phyloP scores from a whole-genome alignment of 2,888 invertebrate genomes.

The Dicyrtomina minuta region DNA sequence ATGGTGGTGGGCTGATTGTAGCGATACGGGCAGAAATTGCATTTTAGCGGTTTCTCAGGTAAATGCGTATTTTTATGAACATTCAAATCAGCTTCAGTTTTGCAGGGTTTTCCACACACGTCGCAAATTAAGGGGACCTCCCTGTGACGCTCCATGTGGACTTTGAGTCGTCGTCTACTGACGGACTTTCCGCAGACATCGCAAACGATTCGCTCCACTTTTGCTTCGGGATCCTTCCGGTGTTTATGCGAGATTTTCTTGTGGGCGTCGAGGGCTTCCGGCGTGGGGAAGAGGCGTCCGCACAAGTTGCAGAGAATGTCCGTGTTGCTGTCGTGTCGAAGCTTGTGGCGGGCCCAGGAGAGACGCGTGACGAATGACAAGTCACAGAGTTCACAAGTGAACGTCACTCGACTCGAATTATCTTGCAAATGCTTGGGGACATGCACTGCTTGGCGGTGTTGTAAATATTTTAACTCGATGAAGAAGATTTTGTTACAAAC shows the following conservation, averaged over 20 bases:
- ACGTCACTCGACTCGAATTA: no score
- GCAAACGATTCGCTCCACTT: not conserved
- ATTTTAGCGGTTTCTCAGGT: not conserved
- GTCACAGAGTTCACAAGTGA: no score
- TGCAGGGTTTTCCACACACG: not conserved
- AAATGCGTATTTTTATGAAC: not conserved
- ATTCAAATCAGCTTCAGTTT: not conserved
- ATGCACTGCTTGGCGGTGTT: no score
- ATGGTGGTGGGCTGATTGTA: not conserved
- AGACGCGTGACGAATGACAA: no score
- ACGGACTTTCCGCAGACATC: constrained; percentile 2
- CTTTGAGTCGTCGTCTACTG: not conserved
- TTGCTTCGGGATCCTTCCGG: not conserved
- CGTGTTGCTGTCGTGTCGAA: no score
- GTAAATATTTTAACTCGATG: no score
- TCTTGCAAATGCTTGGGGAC: no score
- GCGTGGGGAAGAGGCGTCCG: not conserved
- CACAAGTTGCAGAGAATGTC: not conserved
- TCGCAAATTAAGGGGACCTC: not conserved
- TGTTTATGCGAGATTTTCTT: not conserved
- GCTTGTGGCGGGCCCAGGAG: no score
- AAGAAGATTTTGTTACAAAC: no score
- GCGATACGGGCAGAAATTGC: not conserved
- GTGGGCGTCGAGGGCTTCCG: not conserved
- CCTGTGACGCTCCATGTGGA: constrained; percentile 6